Base-by-base conservation (phyloP, 2,888 invertebrate genomes). In the Vesta saturnalis region DNA sequence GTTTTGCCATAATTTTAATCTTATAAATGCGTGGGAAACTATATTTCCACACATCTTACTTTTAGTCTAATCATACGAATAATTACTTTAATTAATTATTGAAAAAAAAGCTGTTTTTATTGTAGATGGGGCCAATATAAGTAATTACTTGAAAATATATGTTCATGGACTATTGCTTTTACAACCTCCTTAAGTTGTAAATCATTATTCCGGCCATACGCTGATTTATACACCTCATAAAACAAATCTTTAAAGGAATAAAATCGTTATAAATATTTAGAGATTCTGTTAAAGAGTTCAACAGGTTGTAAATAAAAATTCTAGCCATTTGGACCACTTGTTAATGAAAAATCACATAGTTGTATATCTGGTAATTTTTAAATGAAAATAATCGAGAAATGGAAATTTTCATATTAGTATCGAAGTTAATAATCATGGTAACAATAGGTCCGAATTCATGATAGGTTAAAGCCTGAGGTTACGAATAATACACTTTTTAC, bases 191-290 rank as follows among this genome's bases (percentile, higher is more conserved):
- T 1, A 12, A 39, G 39, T 39, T 39, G 39, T n/a, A 39, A 39
- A 39, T n/a, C 39, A 39, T n/a, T 23, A 8, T 39, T 39, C 39
- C 39, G 39, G 8, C 39, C 39, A 39, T 39, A 39, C 39, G 39
- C n/a, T n/a, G n/a, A n/a, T 39, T 39, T 39, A 39, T 39, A 39
- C 39, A 39, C 39, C 39, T n/a, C 39, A 39, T 39, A 39, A 39
- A 39, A 39, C 39, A 39, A 39, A 39, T 39, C 39, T 39, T 39
- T 3, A 39, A 39, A 39, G 39, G 2, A 39, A 39, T 39, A 39
- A 39, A 39, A 39, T 39, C n/a, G 39, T 39, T 39, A 39, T 39
- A 39, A 39, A 39, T 39, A 39, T 39, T 39, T 39, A 39, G 39
- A n/a, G 8, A n/a, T n/a, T n/a, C 39, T 3, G 23, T 23, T 8